phyloP scores from a whole-genome alignment of 2,797 vertebrate genomes.

The Oryzias sinensis region DNA sequence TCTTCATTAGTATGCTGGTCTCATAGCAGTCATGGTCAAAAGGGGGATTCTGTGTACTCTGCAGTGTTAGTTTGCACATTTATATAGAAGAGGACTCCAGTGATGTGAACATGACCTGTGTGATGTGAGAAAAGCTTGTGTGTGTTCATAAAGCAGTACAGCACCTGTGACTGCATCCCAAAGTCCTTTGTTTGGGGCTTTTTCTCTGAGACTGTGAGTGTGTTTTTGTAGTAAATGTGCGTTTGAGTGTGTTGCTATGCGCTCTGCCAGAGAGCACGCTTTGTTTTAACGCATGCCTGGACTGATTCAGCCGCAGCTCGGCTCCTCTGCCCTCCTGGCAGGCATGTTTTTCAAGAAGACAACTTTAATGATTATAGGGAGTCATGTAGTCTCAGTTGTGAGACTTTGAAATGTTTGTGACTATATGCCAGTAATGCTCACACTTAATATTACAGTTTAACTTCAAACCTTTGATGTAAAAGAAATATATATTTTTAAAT shows the following conservation, averaged over 20 bases:
- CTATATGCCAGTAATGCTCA: constrained; percentile 1
- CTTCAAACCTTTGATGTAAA: background rate
- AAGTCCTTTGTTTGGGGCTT: constrained; percentile 34
- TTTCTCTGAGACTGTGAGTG: constrained; percentile 19
- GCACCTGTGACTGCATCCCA: constrained; percentile 28
- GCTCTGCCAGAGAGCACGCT: constrained; percentile 62
- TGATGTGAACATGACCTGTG: constrained; percentile 5
- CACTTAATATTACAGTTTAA: background rate
- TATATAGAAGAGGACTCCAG: constrained; percentile 32
- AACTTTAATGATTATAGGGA: constrained; percentile 76
- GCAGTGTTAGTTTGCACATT: constrained; percentile 31
- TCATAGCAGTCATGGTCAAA: constrained; percentile 61
- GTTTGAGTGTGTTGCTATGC: constrained; percentile 45
- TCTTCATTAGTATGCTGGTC: constrained; percentile 73
- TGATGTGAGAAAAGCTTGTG: constrained; percentile 17
- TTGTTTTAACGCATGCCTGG: constrained; percentile 80
- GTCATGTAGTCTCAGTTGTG: constrained; percentile 53
- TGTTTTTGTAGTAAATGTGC: constrained; percentile 18
- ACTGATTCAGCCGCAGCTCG: constrained; percentile 70
- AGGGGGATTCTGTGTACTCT: constrained; percentile 47
- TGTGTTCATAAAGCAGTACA: constrained; percentile 21
- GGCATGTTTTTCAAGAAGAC: constrained; percentile 74
- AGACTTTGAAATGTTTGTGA: constrained; percentile 20
- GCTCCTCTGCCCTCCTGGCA: constrained; percentile 63
- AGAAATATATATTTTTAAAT: background rate